A percentile compares a stretch with the other conserved stretches of the same genome.
These are phyloP conservation scores for Anguilla marmorata DNA, from an alignment of 2,797 vertebrate genomes.

Conservation along the genomic window DNA sequence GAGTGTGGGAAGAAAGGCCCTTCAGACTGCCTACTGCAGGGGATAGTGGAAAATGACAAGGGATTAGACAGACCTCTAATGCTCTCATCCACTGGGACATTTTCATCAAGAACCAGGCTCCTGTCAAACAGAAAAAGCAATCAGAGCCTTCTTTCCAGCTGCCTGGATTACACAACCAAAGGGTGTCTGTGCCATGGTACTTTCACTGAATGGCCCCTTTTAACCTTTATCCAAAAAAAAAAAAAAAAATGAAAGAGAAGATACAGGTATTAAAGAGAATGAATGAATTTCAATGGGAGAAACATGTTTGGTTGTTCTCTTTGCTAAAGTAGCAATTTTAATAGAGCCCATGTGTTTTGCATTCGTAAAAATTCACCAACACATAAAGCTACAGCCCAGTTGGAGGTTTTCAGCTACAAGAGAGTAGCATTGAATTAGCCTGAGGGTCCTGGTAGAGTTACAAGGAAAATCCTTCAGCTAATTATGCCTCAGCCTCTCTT, in stretches of 20 bases:
- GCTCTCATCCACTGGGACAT: slow-evolving; percentile 33
- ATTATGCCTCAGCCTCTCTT: background rate
- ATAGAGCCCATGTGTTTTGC: background rate
- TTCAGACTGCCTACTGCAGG: slow-evolving; percentile 15
- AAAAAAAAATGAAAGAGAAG: no score
- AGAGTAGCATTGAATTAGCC: background rate
- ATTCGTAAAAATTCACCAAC: background rate
- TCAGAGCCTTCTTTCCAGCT: slow-evolving; percentile 23
- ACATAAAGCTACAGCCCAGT: background rate
- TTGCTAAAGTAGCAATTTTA: background rate
- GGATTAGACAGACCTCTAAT: slow-evolving; percentile 48
- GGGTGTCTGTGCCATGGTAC: slow-evolving; percentile 57
- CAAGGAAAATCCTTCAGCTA: slow-evolving; percentile 21
- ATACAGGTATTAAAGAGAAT: background rate
- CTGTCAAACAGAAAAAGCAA: slow-evolving; percentile 36
- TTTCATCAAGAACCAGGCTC: slow-evolving; percentile 37
- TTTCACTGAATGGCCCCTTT: slow-evolving; percentile 77
- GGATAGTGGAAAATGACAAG: slow-evolving; percentile 31
- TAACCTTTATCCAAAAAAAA: slow-evolving; percentile 75
- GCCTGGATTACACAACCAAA: slow-evolving; percentile 16
- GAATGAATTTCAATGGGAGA: background rate
- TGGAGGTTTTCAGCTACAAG: slow-evolving; percentile 14
- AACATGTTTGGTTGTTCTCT: background rate
- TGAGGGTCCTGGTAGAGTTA: slow-evolving; percentile 6
- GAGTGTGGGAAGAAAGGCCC: slow-evolving; percentile 10